Percentiles rank a stretch among this genome's conserved stretches.
phyloP scores from a whole-genome alignment of 2,888 invertebrate genomes.

The Operophtera brumata region DNA sequence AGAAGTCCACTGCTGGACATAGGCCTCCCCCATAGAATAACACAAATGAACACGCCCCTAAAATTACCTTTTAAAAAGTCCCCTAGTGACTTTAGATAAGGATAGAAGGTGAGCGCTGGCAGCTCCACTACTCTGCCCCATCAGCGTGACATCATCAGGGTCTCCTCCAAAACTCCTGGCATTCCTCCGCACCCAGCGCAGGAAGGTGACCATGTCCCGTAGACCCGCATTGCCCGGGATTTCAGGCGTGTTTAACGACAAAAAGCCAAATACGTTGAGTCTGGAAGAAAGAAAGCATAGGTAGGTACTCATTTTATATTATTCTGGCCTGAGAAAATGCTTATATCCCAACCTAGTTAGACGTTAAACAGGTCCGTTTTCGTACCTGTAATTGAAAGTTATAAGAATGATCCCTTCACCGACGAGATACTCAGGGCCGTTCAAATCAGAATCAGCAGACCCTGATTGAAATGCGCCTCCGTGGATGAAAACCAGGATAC shows the following conservation, averaged over 20 bases:
- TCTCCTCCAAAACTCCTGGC: conserved; percentile 56
- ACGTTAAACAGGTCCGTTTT: not conserved
- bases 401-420: conserved; percentile 44
- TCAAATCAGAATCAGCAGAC: conserved; percentile 39
- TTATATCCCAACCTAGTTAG: not conserved
- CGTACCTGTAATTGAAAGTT: conserved; percentile 50
- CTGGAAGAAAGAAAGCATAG: not conserved
- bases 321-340: not conserved
- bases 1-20: no score
- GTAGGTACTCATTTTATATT: not conserved
- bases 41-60: no score
- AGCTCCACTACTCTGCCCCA: conserved; percentile 60
- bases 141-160: conserved; percentile 54
- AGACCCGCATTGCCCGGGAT: conserved; percentile 63
- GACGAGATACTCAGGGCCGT: conserved; percentile 51
- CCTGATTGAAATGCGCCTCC: conserved; percentile 55
- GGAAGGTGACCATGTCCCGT: conserved; percentile 53
- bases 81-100: conserved; percentile 46
- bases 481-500: conserved; percentile 63
- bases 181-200: conserved; percentile 59
- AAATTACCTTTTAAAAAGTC: conserved; percentile 1
- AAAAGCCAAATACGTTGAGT: conserved; percentile 4
- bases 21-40: no score
- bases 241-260: conserved; percentile 10
- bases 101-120: conserved; percentile 49